These are phyloP conservation scores for Saccostrea echinata DNA, from an alignment of 1,140 invertebrate genomes.

Conservation along the genomic window DNA sequence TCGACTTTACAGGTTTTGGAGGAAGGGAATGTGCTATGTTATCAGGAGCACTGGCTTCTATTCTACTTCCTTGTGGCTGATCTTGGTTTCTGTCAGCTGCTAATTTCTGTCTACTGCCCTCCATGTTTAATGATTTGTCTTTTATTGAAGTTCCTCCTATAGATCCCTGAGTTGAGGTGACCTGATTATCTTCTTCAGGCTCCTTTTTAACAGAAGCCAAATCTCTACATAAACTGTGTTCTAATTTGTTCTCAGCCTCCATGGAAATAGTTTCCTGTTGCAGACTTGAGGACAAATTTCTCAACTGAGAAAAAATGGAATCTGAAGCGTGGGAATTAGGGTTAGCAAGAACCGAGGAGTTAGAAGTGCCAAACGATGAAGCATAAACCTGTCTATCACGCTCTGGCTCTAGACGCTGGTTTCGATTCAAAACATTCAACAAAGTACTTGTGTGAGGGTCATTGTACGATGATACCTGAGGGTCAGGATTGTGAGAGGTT, in stretches of 20 bases:
- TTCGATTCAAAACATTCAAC: conserved; percentile 35
- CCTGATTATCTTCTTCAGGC: conserved; percentile 2
- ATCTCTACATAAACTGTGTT: neutral
- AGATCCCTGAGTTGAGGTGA: neutral
- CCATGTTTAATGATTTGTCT: neutral
- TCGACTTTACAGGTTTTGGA: conserved; percentile 8
- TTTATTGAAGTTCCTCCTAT: neutral
- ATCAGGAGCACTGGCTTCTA: neutral
- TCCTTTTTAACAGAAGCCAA: conserved; percentile 6
- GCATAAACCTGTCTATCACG: conserved; percentile 2
- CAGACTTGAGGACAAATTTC: conserved; percentile 37
- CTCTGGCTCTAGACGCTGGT: conserved; percentile 34
- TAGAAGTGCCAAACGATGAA: conserved; percentile 29
- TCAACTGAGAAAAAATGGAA: conserved; percentile 22
- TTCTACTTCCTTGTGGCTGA: neutral
- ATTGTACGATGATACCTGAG: conserved; percentile 17
- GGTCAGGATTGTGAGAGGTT: neutral
- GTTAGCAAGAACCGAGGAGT: conserved; percentile 8
- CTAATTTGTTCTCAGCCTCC: conserved; percentile 13
- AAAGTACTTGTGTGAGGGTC: conserved; percentile 29
- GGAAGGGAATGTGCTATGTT: neutral
- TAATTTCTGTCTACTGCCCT: neutral
- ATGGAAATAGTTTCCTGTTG: conserved; percentile 38
- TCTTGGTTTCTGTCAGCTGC: neutral
- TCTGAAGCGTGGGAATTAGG: neutral